Evolutionary conservation across 2,888 invertebrate genomes (phyloP).

Genomic region (Parnassius apollo): DNA sequence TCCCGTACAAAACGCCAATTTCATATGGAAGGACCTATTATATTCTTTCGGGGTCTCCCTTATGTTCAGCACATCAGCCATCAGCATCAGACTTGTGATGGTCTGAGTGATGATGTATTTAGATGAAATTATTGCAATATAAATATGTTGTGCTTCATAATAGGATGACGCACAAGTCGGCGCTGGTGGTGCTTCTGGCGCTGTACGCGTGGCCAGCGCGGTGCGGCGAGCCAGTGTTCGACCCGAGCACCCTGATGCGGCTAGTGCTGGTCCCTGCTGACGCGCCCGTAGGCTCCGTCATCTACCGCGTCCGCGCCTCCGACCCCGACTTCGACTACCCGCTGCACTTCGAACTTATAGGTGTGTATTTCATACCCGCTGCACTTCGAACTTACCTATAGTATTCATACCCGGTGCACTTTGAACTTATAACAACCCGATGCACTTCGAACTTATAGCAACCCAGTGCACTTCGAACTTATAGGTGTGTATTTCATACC

Average conservation of each 20-base stretch:
- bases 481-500: conserved; percentile 71
- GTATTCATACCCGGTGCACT: conserved; percentile 86
- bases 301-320: conserved; percentile 92
- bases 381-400: no score
- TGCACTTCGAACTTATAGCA: conserved; percentile 88
- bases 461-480: no score
- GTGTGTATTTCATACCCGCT: conserved; percentile 53
- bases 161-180: conserved; percentile 72
- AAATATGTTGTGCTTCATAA: background rate
- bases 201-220: conserved; percentile 48
- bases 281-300: conserved; percentile 90
- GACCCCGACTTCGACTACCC: conserved; percentile 95
- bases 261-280: conserved; percentile 91
- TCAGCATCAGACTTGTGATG: no score
- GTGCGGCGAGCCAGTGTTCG: conserved; percentile 89
- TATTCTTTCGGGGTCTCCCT: no score
- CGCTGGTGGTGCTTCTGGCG: conserved; percentile 65
- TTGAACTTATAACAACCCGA: conserved; percentile 90
- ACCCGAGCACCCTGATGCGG: conserved; percentile 90
- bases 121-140: no score
- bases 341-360: conserved; percentile 88
- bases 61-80: no score
- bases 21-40: no score
- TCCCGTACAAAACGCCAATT: no score
- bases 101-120: no score